Evolutionary conservation across 2,113 vertebrate species (phyloP).

Genomic region (Uria aalge): DNA sequence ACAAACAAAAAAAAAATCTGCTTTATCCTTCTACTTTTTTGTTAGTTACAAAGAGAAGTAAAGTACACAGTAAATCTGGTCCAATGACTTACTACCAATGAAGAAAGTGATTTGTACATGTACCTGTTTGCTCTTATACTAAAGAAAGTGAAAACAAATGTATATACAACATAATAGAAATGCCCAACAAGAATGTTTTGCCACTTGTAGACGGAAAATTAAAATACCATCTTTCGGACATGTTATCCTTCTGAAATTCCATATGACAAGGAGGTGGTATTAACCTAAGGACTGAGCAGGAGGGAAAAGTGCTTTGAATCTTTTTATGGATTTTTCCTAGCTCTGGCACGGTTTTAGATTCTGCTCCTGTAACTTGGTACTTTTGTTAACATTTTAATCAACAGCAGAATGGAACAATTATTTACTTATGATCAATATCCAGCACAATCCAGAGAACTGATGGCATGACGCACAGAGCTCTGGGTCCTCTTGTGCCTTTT

Average conservation of each 20-base stretch:
- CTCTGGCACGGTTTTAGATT: not conserved
- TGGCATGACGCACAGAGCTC: not conserved
- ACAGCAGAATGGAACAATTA: not conserved
- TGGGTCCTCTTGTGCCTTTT: not conserved
- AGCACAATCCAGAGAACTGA: not conserved
- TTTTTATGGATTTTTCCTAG: conserved; percentile 17
- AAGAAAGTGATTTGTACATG: not conserved
- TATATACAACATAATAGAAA: not conserved
- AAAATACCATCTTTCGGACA: not conserved
- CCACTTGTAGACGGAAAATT: not conserved
- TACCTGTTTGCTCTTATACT: not conserved
- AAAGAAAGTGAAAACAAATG: not conserved
- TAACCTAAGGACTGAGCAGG: not conserved
- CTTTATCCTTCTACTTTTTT: not conserved
- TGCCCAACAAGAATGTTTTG: not conserved
- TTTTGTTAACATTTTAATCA: conserved; percentile 42
- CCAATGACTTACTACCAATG: not conserved
- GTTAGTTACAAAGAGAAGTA: not conserved
- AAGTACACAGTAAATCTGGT: not conserved
- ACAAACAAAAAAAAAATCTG: not conserved
- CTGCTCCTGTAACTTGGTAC: not conserved
- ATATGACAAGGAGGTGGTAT: not conserved
- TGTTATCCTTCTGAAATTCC: not conserved
- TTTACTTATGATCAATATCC: conserved; percentile 30
- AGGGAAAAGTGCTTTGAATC: not conserved